phyloP scores from a whole-genome alignment of 53 echinoderm and acorn worm genomes.

The Antedon mediterranea region DNA sequence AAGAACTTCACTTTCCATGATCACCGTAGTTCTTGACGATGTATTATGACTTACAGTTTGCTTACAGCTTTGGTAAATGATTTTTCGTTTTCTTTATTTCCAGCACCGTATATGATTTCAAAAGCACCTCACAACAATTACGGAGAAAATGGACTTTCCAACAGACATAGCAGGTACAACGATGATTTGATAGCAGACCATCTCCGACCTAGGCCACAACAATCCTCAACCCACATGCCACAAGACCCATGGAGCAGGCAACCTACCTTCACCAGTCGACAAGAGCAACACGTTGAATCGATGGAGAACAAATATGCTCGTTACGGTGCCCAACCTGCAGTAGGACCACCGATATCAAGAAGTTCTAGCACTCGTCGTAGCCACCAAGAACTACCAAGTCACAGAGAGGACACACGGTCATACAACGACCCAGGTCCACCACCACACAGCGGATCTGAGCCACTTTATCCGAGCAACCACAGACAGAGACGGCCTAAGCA shows the following conservation, averaged over 20 bases:
- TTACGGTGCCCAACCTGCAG: not conserved
- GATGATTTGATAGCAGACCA: not conserved
- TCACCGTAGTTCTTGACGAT: no score
- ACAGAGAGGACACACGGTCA: not conserved
- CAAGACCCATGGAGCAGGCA: not conserved
- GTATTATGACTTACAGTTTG: no score
- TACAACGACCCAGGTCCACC: not conserved
- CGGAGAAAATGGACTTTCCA: not conserved
- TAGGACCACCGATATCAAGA: not conserved
- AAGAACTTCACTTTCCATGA: no score
- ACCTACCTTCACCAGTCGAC: not conserved
- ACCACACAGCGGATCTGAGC: not conserved
- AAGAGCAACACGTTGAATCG: not conserved
- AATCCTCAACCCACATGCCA: no score
- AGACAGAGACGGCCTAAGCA: not conserved
- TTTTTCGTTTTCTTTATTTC: not conserved
- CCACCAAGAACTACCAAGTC: not conserved
- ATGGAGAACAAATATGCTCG: not conserved
- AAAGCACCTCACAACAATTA: not conserved
- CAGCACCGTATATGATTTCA: not conserved
- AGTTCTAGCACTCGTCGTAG: not conserved
- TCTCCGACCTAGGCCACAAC: not conserved
- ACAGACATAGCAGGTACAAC: not conserved
- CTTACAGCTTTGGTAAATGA: not conserved
- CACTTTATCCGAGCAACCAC: not conserved